Conservation (phyloP, 1,140 invertebrate species). For the Megalopta genalis region DNA sequence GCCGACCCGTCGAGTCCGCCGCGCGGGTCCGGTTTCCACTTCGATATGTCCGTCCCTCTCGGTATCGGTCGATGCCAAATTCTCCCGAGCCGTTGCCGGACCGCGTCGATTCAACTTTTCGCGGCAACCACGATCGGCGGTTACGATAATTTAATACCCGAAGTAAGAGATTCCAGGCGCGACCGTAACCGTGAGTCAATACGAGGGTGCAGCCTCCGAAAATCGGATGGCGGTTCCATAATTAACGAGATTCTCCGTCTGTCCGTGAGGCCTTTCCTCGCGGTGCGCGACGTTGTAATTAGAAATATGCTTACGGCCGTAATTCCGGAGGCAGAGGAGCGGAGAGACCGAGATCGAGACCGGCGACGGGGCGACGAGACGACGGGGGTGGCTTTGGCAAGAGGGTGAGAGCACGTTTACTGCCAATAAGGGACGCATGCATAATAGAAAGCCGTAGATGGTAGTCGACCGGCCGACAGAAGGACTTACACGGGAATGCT, state of each 20-base stretch:
- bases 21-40: neutral
- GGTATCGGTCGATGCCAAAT: no score
- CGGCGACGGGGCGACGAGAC: no score
- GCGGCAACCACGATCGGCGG: no score
- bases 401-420: conserved; percentile 69
- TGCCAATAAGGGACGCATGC: conserved; percentile 74
- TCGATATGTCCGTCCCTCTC: no score
- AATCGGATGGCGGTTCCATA: conserved; percentile 53
- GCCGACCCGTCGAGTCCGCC: neutral
- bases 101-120: no score
- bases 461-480: conserved; percentile 63
- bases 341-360: neutral
- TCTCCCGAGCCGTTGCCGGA: no score
- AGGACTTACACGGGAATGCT: conserved; percentile 71
- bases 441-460: conserved; percentile 72
- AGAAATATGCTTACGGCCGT: conserved; percentile 71
- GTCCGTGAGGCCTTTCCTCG: conserved; percentile 60
- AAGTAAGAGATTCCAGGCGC: no score
- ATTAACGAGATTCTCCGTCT: conserved; percentile 68
- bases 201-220: neutral
- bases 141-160: no score
- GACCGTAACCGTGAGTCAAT: no score
- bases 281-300: conserved; percentile 63
- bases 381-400: conserved; percentile 4
- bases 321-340: conserved; percentile 52